Base-by-base conservation (phyloP, 1,140 invertebrate species). In the Druon quercuslanigerum region DNA sequence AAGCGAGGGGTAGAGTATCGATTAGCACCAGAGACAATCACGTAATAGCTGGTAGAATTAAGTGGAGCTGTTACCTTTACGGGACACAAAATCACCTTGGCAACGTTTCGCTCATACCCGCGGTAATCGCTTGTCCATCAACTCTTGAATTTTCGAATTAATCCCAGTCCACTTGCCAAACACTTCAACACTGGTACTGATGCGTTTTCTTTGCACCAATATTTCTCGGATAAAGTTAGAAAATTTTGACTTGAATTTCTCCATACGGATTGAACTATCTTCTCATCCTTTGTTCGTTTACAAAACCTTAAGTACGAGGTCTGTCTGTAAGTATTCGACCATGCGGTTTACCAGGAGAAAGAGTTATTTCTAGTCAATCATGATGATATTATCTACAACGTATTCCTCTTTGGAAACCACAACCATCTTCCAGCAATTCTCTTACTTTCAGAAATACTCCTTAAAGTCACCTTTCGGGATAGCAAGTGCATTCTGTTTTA, bases 31-130 rank as follows among this genome's bases (percentile, higher is more conserved):
- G 20, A 66, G 57, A 66, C 57, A 66, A 66, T 66, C 57, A 66
- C 57, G 57, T 66, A 66, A 66, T 66, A 20, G 57, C 20, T 66
- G 57, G 13, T 66, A 20, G 56, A 57, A 57, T 57, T 57, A 57
- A 25, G 56, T 57, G 56, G 54, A 25, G 56, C 57, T 66, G 57
- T 66, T 66, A 66, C 57, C 57, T 66, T 66, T 66, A 66, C 57
- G 57, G 20, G 57, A 66, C 57, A 40, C 57, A 66, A 66, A 66
- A 66, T 66, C 57, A 66, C 57, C 57, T 25, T 66, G 57, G 57
- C 57, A 66, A 66, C 56, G 20, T 33, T 66, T 33, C 20, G 20
- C 20, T 33, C 57, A 25, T 66, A 33, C 4, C 20, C 20, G 16
- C 20, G 20, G 2, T 66, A 66, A 66, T 66, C 57, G 57, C 57